Evolutionary conservation across 2,797 vertebrate species (phyloP), one percentile per base, ranked within the genome.

Genomic region (Austrolebias charrua): DNA sequence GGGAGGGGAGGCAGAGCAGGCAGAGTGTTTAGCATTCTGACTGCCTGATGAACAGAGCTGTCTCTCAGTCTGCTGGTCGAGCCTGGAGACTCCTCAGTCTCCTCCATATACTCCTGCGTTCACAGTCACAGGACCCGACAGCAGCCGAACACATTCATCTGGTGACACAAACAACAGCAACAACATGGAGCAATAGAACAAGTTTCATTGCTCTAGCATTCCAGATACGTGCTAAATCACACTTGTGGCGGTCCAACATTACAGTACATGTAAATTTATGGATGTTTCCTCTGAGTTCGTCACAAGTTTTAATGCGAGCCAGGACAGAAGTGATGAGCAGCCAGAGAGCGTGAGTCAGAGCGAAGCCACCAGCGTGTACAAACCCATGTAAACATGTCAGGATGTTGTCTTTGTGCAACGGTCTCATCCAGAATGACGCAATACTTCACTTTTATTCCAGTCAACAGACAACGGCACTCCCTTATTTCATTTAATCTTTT

Each of bases 381-480:
- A n/a, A 60, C 10, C 24, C 20, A 28, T 19, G 43, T 62, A 60
- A 70, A 58, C 46, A 10, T 28, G 38, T 29, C 1, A 40, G 2
- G 43, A 12, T 55, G 20, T 54, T 28, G 18, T 50, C 40, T 15
- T 15, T 18, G 45, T 24, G 42, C 8, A 60, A 42, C 33, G 9
- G 50, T 55, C 8, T 57, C 24, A 35, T 33, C 33, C 47, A 47
- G 52, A 16, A 19, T 54, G 53, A 63, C 44, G 31, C n/a, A 14
- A 54, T 10, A 44, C 69, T 71, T 42, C 16, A 63, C 5, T 53
- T 79, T 68, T 33, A 29, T 69, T 70, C 71, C 10, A 58, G 55
- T 57, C 48, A 48, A 66, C 33, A 71, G 46, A 82, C 43, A 83
- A 73, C 63, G 51, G 52, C 9, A 48, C 61, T 71, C 80, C 63